Evolutionary conservation across 1,140 invertebrate genomes (phyloP), one percentile per base, ranked within the genome.

Genomic region (Lordiphosa mommai): DNA sequence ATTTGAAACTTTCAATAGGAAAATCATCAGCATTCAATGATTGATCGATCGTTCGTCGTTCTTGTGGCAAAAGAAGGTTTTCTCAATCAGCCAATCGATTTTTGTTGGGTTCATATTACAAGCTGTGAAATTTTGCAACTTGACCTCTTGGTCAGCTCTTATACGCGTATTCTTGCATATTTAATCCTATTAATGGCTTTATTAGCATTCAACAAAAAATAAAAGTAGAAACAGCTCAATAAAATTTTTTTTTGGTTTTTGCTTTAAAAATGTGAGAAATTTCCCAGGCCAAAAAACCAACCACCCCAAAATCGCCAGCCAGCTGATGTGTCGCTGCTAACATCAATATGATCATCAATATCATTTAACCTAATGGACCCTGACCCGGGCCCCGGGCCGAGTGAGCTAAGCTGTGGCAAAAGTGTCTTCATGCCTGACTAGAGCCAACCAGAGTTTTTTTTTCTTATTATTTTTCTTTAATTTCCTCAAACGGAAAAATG

Each of bases 281-380:
- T 84, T 61, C 66, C 66, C 47, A 82, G 61, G 43, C 34, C 29
- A 33, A 16, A 3, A 33, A 66, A 74, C 10, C 51, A 71, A 66
- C 71, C 76, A 27, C 23, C 70, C 57, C 55, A 38, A 16, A 13
- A 23, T 2, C 7, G 10, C n/a, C 27, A 52, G 60, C 74, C 72
- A 82, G 72, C 77, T 82, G 76, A 82, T 82, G 61, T 43, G 5
- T 32, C 34, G 20, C 20, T 20, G 13, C 32, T 10, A 51, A 47
- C 40, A 27, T 34, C 37, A 52, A 37, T 51, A 70, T 70, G 61
- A 74, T 82, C 77, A 84, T 84, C 77, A 84, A 84, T 84, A 86
- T 86, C 71, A 76, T 86, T 86, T 86, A 86, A 86, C 80, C 80
- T 86, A 86, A 86, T 86, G 63, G 80, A 64, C 80, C 74, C 77